These are phyloP conservation scores for Varanus salvator DNA, from an alignment of 2,113 vertebrate genomes.

Conservation along the genomic window DNA sequence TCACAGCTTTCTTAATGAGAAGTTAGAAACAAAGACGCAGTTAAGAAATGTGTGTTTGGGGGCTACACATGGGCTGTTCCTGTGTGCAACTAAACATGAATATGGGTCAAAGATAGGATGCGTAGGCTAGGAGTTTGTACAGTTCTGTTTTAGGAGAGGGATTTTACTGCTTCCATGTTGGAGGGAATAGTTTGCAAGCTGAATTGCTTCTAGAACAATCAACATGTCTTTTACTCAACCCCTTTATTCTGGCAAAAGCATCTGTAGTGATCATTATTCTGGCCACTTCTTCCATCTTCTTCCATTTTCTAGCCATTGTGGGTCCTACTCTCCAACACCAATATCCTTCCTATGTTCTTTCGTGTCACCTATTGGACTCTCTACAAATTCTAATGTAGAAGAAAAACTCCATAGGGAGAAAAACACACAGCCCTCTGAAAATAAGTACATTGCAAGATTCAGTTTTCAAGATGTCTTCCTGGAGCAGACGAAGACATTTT, in stretches of 20 bases:
- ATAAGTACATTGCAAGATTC: not conserved
- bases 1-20: no score
- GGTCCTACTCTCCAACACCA: not conserved
- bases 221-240: not conserved
- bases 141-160: not conserved
- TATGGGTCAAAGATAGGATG: not conserved
- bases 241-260: not conserved
- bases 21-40: not conserved
- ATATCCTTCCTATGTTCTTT: not conserved
- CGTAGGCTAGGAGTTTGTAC: not conserved
- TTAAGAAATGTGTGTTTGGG: not conserved
- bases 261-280: not conserved
- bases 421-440: not conserved
- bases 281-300: not conserved
- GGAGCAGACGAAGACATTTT: constrained; percentile 5
- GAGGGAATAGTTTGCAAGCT: not conserved
- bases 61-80: not conserved
- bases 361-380: not conserved
- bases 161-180: not conserved
- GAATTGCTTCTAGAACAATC: not conserved
- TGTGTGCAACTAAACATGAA: not conserved
- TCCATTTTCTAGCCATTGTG: not conserved
- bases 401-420: no score
- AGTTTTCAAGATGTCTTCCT: not conserved
- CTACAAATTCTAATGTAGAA: not conserved